phyloP scores from a whole-genome alignment of 1,140 invertebrate genomes.

The Solenopsis fugax region DNA sequence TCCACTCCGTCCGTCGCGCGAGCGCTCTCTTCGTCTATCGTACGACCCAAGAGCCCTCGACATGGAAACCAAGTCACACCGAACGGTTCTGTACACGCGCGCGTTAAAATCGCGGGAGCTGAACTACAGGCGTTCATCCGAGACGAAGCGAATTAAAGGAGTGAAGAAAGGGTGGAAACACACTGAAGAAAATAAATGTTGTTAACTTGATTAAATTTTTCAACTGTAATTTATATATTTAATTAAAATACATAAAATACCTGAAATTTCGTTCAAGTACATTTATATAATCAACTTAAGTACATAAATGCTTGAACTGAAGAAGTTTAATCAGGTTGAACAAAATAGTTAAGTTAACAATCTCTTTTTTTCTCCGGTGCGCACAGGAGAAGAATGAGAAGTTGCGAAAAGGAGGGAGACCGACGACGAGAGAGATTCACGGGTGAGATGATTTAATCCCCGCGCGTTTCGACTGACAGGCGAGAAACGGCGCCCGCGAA shows the following conservation, averaged over 20 bases:
- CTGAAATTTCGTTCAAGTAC: no score
- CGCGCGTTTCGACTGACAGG: background rate
- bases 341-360: no score
- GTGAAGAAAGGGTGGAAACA: background rate
- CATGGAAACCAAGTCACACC: constrained; percentile 5
- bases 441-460: background rate
- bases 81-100: constrained; percentile 24
- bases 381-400: background rate
- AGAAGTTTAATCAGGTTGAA: no score
- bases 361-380: no score
- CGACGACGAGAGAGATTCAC: background rate
- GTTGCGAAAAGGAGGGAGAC: background rate
- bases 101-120: constrained; percentile 9
- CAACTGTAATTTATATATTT: no score
- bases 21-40: constrained; percentile 7
- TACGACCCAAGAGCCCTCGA: background rate
- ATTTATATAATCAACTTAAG: no score
- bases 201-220: no score
- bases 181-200: no score
- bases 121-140: background rate
- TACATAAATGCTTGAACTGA: no score
- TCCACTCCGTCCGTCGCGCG: background rate
- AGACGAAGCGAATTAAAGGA: no score
- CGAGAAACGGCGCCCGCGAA: background rate
- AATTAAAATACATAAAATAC: no score